phyloP scores from a whole-genome alignment of 1,140 invertebrate genomes.

The Caerostris darwini region DNA sequence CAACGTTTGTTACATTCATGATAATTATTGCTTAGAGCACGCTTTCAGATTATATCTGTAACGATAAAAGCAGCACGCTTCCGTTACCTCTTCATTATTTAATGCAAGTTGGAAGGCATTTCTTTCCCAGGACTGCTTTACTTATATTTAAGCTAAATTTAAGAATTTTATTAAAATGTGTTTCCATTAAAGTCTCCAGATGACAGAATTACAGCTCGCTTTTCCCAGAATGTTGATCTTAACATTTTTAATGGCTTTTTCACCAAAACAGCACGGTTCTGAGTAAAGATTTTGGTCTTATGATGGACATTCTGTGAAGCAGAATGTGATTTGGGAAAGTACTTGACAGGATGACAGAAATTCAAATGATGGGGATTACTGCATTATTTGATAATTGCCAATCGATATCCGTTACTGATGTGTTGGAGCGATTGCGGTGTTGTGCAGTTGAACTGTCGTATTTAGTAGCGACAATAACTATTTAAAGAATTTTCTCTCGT shows the following conservation, averaged over 20 bases:
- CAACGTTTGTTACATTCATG: no score
- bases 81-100: no score
- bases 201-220: not conserved
- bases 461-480: not conserved
- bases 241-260: not conserved
- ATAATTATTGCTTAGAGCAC: no score
- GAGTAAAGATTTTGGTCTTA: not conserved
- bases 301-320: not conserved
- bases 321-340: not conserved
- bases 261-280: not conserved
- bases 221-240: not conserved
- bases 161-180: not conserved
- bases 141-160: not conserved
- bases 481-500: not conserved
- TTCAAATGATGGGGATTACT: not conserved
- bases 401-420: not conserved
- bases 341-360: not conserved
- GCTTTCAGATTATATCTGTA: no score
- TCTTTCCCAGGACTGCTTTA: no score
- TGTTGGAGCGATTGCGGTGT: not conserved
- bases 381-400: slow-evolving; percentile 3
- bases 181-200: not conserved
- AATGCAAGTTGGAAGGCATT: no score
- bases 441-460: not conserved
- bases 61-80: no score